Percentiles rank a stretch among this genome's conserved stretches.
Evolutionary conservation across 2,113 vertebrate genomes (phyloP).

Genomic region (Athene cunicularia): DNA sequence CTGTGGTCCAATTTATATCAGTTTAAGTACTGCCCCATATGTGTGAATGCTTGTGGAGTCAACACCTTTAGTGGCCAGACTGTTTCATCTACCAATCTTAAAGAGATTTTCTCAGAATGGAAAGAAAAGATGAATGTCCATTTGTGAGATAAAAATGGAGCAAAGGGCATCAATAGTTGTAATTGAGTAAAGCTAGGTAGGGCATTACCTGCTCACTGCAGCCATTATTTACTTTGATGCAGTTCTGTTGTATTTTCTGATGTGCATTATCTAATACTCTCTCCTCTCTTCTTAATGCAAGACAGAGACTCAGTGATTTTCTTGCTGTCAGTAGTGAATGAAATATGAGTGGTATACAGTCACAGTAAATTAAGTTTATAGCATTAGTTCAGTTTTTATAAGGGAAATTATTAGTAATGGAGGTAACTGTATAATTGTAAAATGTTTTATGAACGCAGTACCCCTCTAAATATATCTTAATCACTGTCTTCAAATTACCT

Average conservation of each 20-base stretch:
- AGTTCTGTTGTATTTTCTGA: not conserved
- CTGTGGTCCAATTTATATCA: not conserved
- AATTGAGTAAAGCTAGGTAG: not conserved
- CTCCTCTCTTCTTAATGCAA: not conserved
- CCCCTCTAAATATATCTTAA: slow-evolving; percentile 16
- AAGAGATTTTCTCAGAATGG: not conserved
- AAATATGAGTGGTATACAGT: not conserved
- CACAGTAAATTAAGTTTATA: slow-evolving; percentile 53
- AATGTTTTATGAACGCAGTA: slow-evolving; percentile 21
- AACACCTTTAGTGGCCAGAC: not conserved
- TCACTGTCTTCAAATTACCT: slow-evolving; percentile 34
- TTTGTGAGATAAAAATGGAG: not conserved
- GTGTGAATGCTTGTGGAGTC: not conserved
- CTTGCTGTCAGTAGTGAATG: slow-evolving; percentile 4
- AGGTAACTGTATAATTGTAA: slow-evolving; percentile 20
- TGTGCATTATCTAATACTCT: not conserved
- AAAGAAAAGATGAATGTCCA: not conserved
- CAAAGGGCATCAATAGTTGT: not conserved
- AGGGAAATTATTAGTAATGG: slow-evolving; percentile 34
- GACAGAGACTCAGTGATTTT: slow-evolving; percentile 2
- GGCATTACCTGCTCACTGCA: not conserved
- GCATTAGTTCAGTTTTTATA: slow-evolving; percentile 48
- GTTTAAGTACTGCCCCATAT: not conserved
- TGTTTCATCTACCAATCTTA: not conserved
- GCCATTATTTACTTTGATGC: not conserved